These are phyloP conservation scores for Oscheius sp. DNA, from an alignment of 2,888 invertebrate genomes.

Conservation along the genomic window DNA sequence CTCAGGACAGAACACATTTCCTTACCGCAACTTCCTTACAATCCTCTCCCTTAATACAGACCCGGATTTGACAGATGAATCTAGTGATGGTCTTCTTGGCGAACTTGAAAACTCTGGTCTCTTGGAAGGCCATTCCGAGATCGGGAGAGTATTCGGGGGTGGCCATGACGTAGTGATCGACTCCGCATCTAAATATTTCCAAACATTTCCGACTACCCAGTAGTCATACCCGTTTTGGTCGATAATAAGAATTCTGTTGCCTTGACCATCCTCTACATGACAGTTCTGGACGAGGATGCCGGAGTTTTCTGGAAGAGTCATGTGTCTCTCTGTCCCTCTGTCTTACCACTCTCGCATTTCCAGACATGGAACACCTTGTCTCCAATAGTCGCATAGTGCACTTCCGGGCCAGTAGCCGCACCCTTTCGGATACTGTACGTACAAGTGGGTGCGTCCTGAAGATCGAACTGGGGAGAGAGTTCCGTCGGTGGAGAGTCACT, in stretches of 20 bases:
- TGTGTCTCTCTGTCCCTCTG: background rate
- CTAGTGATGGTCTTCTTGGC: conserved; percentile 72
- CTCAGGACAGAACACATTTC: no score
- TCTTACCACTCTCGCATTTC: conserved; percentile 66
- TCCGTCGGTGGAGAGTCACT: conserved; percentile 70
- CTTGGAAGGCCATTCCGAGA: conserved; percentile 68
- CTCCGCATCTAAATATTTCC: conserved; percentile 65
- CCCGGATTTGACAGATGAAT: conserved; percentile 71
- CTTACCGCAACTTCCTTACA: conserved; percentile 68
- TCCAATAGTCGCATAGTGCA: conserved; percentile 71
- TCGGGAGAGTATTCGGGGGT: conserved; percentile 69
- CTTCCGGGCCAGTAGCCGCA: conserved; percentile 67
- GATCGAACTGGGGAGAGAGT: conserved; percentile 71
- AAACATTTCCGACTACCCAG: background rate
- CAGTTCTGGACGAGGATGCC: conserved; percentile 73
- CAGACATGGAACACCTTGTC: conserved; percentile 72
- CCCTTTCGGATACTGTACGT: conserved; percentile 69
- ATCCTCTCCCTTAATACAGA: conserved; percentile 70
- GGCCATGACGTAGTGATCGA: conserved; percentile 71
- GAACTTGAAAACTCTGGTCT: conserved; percentile 73
- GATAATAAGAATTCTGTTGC: conserved; percentile 72
- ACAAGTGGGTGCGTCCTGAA: conserved; percentile 65
- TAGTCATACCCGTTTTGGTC: conserved; percentile 69
- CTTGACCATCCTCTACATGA: conserved; percentile 72
- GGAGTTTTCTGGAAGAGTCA: conserved; percentile 55